These are phyloP conservation scores for Rana temporaria DNA, from an alignment of 2,113 vertebrate genomes.

Conservation along the genomic window DNA sequence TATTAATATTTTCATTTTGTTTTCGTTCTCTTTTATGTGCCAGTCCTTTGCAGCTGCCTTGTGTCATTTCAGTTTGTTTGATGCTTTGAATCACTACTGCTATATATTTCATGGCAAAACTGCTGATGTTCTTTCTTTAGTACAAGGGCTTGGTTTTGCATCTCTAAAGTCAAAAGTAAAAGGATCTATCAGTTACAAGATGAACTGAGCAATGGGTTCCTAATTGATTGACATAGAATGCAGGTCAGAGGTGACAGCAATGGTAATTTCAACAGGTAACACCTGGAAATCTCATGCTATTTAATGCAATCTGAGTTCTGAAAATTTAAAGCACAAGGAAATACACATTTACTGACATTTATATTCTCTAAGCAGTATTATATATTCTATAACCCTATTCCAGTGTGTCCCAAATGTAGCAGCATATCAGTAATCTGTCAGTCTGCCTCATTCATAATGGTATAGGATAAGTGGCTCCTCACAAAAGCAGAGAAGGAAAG, in stretches of 20 bases:
- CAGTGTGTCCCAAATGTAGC: too few species aligned
- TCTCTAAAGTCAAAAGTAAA: neutral
- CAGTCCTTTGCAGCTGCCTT: constrained; percentile 38
- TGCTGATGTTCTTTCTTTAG: constrained; percentile 20
- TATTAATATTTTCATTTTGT: constrained; percentile 55
- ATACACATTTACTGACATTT: too few species aligned
- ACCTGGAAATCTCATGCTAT: neutral
- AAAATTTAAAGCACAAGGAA: too few species aligned
- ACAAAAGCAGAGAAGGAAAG: too few species aligned
- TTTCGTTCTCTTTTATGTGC: constrained; percentile 30
- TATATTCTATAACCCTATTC: too few species aligned
- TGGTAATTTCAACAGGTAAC: neutral
- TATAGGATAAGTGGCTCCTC: too few species aligned
- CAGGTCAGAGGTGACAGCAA: neutral
- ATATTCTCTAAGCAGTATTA: neutral
- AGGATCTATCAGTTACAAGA: constrained; percentile 4
- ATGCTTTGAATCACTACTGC: constrained; percentile 22
- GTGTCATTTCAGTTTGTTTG: constrained; percentile 35
- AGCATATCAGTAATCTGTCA: too few species aligned
- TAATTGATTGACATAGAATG: constrained; percentile 3
- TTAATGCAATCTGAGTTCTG: too few species aligned
- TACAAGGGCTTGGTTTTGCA: neutral
- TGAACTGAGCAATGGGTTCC: neutral
- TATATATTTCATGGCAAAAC: constrained; percentile 15
- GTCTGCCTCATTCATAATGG: too few species aligned